Percentiles rank a stretch among this genome's conserved stretches.
Conservation (phyloP, 2,113 vertebrate genomes). For the Nothobranchius furzeri region DNA sequence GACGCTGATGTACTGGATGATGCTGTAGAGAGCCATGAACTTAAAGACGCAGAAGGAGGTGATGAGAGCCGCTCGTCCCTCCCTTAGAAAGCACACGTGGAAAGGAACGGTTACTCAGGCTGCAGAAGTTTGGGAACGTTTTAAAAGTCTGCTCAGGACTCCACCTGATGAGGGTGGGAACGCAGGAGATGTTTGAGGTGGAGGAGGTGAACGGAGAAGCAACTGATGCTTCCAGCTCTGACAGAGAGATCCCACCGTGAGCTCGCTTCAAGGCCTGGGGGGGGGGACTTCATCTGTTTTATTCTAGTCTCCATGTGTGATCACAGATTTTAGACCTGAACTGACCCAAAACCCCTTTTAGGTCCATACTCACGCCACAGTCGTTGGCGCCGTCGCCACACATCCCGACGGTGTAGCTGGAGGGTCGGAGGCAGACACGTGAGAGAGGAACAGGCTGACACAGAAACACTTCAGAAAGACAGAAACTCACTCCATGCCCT, state of each 20-base stretch:
- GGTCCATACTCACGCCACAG: conserved; percentile 89
- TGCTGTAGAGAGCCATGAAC: conserved; percentile 98
- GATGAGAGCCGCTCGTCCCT: conserved; percentile 94
- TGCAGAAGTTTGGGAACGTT: no score
- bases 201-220: conserved; percentile 97
- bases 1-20: conserved; percentile 96
- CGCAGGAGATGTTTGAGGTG: conserved; percentile 93
- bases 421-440: conserved; percentile 38
- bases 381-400: conserved; percentile 98
- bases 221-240: conserved; percentile 95
- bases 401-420: conserved; percentile 96
- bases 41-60: conserved; percentile 99
- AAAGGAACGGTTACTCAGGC: neutral
- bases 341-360: neutral
- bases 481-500: conserved; percentile 92
- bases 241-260: conserved; percentile 95
- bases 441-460: neutral
- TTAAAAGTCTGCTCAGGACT: neutral
- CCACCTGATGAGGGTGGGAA: conserved; percentile 96
- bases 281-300: neutral
- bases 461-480: neutral
- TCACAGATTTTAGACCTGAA: no score
- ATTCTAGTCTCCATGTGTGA: no score
- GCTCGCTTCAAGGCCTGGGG: conserved; percentile 93
- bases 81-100: conserved; percentile 75